Base-by-base conservation (phyloP, 64 coral and sea anemone species). In the Platygyra sinensis region DNA sequence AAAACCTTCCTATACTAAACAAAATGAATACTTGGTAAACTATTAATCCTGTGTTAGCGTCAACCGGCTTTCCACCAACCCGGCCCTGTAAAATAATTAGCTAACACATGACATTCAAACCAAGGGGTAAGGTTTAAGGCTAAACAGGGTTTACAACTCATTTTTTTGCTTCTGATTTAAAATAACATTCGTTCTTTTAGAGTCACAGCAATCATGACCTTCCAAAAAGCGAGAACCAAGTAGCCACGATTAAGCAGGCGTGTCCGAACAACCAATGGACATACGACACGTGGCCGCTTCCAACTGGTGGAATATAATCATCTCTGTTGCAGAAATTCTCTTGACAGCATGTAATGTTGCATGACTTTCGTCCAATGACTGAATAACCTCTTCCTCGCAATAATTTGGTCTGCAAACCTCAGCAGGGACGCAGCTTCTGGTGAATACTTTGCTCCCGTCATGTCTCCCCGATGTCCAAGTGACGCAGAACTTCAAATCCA, bases 251-350 rank as follows among this genome's bases (percentile, higher is more conserved):
- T 8, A 72, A 71, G 24, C 36, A 52, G 69, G 22, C 8, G 8
- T n/a, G 50, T 11, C 0, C 24, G 1, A 85, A 85, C 65, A 38
- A 71, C 62, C 81, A 38, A 22, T 22, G 18, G 24, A 46, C 4
- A 4, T n/a, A 60, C 6, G 60, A 11, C 20, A 25, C 59, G 11
- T 20, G 80, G 19, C 28, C 60, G 30, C 5, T 55, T 16, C 50
- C 69, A 51, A 19, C 63, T 50, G 59, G 12, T 20, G 22, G 18
- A 64, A n/a, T 50, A 19, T 49, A 36, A 38, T 31, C 60, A 36
- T 71, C 81, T 24, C 38, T 71, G 62, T 85, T 85, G n/a, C 81
- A 85, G 6, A 85, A 65, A 85, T 85, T 38, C 38, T 85, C 81
- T 51, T 85, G 81, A 52, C 81, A 85, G 61, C 81, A 85, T 5